Base-by-base conservation (phyloP, 2,113 vertebrate species). In the Orthonyx spaldingii region DNA sequence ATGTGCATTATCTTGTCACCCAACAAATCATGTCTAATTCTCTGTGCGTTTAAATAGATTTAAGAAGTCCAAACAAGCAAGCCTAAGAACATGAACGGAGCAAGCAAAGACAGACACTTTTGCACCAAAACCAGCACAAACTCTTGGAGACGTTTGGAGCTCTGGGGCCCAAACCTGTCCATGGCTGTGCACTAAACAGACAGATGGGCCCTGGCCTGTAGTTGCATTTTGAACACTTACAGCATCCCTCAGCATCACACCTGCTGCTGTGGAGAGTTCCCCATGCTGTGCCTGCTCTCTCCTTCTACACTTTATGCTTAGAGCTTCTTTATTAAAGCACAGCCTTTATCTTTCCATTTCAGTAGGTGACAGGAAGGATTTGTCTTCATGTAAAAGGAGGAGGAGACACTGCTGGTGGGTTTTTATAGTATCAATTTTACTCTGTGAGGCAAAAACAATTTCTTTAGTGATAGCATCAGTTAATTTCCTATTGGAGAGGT, bases 401-500 rank as follows among this genome's bases (percentile, higher is more conserved):
- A 96, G 96, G 95, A 94, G 96, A 97, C 96, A 84, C 47, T 35
- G 93, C 95, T 94, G 94, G 96, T 52, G 80, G 92, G 96, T 96
- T 97, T 96, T 96, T 91, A 97, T 94, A 94, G 96, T 95, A 98
- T 97, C 96, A 94, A 97, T 98, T 97, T 96, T 94, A 97, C 96
- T 97, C 97, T 95, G 95, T 96, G 93, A 97, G 75, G 89, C 90
- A 93, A 97, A 98, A 98, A 98, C 98, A 98, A 98, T 97, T 87
- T 95, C 94, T 87, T 93, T 91, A 94, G 97, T 9, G 97, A 98
- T 98, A 98, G 84, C 96, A 98, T 98, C 98, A 97, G 97, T 96
- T 98, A 97, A 98, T 98, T 98, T 98, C 97, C 97, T 98, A 96
- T 93, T 94, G 96, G 97, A 94, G 96, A 97, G 95, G 96, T 96